A percentile compares a stretch with the other conserved stretches of the same genome.
phyloP scores from a whole-genome alignment of 2,888 invertebrate genomes.

The Trichopria drosophilae region DNA sequence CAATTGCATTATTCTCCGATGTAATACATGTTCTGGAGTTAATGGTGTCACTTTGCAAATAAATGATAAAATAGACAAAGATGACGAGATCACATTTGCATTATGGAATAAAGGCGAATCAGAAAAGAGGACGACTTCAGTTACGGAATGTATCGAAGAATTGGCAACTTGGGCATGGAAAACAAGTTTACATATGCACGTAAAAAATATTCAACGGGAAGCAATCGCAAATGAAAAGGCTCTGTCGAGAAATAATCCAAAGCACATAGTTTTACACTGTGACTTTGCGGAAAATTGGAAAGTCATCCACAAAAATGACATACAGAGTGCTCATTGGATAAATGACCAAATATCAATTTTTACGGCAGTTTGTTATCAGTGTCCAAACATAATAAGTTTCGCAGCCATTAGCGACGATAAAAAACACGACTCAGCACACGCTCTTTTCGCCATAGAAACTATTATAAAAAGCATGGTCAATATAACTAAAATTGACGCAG shows the following conservation, averaged over 20 bases:
- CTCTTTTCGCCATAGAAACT: too few relatives aligned
- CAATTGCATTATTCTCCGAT: conserved; percentile 5
- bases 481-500: too few relatives aligned
- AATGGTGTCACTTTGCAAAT: neutral
- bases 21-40: conserved; percentile 1
- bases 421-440: too few relatives aligned
- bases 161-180: conserved; percentile 1
- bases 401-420: conserved; percentile 3
- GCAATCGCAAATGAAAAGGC: neutral
- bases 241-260: neutral
- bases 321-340: conserved; percentile 4
- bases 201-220: neutral
- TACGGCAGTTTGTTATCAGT: neutral
- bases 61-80: neutral
- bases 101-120: conserved; percentile 14
- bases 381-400: neutral
- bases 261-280: neutral
- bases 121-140: conserved; percentile 11
- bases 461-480: too few relatives aligned
- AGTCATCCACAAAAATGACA: neutral
- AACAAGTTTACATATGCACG: neutral
- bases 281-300: conserved; percentile 12
- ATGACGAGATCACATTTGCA: conserved; percentile 19
- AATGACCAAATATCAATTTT: too few relatives aligned
- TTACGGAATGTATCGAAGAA: conserved; percentile 12